These are phyloP conservation scores for Drosophila tsacasi DNA, from an alignment of 1,140 invertebrate species.

Conservation along the genomic window DNA sequence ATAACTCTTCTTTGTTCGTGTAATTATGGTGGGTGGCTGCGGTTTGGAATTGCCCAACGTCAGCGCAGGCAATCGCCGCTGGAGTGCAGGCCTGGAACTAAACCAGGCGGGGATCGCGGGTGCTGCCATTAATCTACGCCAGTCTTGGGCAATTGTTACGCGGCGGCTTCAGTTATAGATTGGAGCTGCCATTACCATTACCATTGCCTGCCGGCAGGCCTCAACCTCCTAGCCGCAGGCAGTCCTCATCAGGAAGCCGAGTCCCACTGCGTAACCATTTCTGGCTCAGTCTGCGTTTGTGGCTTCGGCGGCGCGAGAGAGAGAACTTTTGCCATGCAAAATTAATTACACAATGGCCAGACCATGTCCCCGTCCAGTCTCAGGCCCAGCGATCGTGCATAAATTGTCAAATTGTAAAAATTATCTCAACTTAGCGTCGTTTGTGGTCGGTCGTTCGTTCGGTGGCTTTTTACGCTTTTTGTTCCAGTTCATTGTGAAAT, in stretches of 20 bases:
- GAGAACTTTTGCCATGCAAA: conserved; percentile 72
- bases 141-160: conserved; percentile 61
- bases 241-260: conserved; percentile 76
- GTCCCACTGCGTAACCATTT: conserved; percentile 56
- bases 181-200: conserved; percentile 36
- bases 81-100: conserved; percentile 33
- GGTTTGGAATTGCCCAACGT: conserved; percentile 40
- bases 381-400: conserved; percentile 72
- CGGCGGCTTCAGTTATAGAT: conserved; percentile 43
- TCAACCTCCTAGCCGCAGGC: conserved; percentile 60
- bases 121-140: conserved; percentile 64
- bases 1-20: conserved; percentile 12
- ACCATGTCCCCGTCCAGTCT: conserved; percentile 19
- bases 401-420: conserved; percentile 83
- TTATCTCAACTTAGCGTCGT: conserved; percentile 78
- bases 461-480: conserved; percentile 16
- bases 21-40: conserved; percentile 46
- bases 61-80: conserved; percentile 35
- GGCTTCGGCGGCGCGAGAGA: conserved; percentile 15
- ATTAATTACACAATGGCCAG: conserved; percentile 77
- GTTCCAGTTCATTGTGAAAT: conserved; percentile 70
- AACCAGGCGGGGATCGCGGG: conserved; percentile 22
- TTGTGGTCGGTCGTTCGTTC: conserved; percentile 41
- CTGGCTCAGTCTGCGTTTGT: conserved; percentile 8
- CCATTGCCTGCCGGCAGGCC: conserved; percentile 13